Evolutionary conservation across 1,140 invertebrate genomes (phyloP).

Genomic region (Coenobita brevimanus): DNA sequence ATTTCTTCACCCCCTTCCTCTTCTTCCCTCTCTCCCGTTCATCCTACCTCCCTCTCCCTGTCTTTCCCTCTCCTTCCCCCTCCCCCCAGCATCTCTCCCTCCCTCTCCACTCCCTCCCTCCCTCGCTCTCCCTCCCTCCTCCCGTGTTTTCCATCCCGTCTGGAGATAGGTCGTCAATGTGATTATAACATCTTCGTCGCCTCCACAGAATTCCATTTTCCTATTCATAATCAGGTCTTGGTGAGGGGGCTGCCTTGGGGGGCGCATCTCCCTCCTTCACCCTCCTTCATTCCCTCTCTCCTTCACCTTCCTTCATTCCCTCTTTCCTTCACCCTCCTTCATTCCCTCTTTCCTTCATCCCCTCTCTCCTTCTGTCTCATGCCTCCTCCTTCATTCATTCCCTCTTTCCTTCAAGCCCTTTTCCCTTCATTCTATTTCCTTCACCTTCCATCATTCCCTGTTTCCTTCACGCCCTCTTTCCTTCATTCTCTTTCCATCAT

Average conservation of each 20-base stretch:
- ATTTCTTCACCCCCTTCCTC: background rate
- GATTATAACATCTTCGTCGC: constrained; percentile 61
- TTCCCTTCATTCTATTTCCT: background rate
- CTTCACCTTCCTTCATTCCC: background rate
- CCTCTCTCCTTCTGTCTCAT: constrained; percentile 7
- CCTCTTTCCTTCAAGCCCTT: background rate
- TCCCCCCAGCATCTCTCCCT: background rate
- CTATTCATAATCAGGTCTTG: constrained; percentile 64
- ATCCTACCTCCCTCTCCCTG: background rate
- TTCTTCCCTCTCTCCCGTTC: background rate
- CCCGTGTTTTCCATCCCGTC: constrained; percentile 53
- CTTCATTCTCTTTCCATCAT: background rate
- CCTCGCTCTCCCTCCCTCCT: background rate
- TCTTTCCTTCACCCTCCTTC: background rate
- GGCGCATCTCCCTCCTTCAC: background rate
- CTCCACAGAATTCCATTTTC: constrained; percentile 55
- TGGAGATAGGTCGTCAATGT: constrained; percentile 62
- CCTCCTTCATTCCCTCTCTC: background rate
- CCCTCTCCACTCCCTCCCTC: background rate
- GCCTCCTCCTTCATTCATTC: background rate
- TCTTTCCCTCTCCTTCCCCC: background rate
- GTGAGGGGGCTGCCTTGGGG: constrained; percentile 17
- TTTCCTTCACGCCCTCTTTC: background rate
- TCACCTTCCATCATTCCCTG: background rate
- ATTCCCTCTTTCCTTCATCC: background rate